A percentile compares a stretch with the other conserved stretches of the same genome.
These are phyloP conservation scores for Brachionus manjavacas DNA, from an alignment of 1,140 invertebrate species.

Conservation along the genomic window DNA sequence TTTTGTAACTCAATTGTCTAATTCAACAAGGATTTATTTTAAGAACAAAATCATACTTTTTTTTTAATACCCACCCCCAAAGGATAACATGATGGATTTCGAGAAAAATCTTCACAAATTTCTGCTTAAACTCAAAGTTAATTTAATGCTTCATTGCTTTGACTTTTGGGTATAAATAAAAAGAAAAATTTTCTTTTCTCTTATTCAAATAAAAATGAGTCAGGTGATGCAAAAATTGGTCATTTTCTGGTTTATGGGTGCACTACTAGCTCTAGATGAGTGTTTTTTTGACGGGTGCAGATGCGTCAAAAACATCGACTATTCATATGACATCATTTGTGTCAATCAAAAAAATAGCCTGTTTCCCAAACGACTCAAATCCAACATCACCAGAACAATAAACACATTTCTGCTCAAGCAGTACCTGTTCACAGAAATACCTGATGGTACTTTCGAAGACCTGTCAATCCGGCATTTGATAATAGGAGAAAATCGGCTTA, in stretches of 20 bases:
- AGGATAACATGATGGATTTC: not conserved
- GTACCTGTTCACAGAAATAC: not conserved
- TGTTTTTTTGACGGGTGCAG: slow-evolving; percentile 17
- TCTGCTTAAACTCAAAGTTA: not conserved
- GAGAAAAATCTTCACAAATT: not conserved
- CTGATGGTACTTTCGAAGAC: not conserved
- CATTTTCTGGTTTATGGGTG: not conserved
- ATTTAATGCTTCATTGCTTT: not conserved
- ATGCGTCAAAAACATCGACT: not conserved
- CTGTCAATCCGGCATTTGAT: not conserved
- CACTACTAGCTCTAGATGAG: not conserved
- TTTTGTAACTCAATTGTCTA: not conserved
- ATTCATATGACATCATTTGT: slow-evolving; percentile 21
- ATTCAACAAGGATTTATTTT: not conserved
- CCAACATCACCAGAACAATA: not conserved
- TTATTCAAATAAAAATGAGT: not conserved
- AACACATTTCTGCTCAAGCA: slow-evolving; percentile 36
- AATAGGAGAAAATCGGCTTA: not conserved
- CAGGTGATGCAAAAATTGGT: not conserved
- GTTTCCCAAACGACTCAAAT: not conserved
- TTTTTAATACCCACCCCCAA: not conserved
- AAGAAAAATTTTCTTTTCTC: not conserved
- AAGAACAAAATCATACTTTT: not conserved
- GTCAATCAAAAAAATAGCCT: not conserved
- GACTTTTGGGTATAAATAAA: not conserved